phyloP scores from a whole-genome alignment of 2,888 invertebrate genomes.

The Drosophila setosimentum region DNA sequence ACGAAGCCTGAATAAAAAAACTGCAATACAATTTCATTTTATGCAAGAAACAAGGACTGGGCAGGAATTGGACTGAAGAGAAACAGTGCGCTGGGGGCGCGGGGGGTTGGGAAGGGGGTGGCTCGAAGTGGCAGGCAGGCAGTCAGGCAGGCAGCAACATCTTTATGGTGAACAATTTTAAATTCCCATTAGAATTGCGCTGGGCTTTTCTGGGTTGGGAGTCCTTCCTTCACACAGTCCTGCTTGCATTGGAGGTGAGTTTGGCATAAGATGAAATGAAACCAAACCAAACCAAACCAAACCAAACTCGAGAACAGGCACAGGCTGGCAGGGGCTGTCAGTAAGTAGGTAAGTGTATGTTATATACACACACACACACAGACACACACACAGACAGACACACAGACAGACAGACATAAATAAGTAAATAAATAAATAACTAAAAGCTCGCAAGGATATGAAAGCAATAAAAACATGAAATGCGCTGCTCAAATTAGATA shows the following conservation, averaged over 20 bases:
- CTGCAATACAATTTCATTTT: conserved; percentile 79
- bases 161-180: conserved; percentile 79
- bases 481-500: conserved; percentile 59
- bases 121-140: not conserved
- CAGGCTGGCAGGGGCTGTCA: conserved; percentile 27
- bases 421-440: conserved; percentile 61
- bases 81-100: not conserved
- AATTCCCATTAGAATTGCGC: conserved; percentile 80
- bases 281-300: conserved; percentile 57
- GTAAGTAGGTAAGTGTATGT: conserved; percentile 73
- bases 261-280: conserved; percentile 71
- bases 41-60: conserved; percentile 75
- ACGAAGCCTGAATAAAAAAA: conserved; percentile 28
- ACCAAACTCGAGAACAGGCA: conserved; percentile 20
- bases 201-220: conserved; percentile 50
- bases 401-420: conserved; percentile 60
- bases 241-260: conserved; percentile 35
- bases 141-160: conserved; percentile 34
- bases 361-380: conserved; percentile 42
- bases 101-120: not conserved
- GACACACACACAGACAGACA: conserved; percentile 17
- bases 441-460: conserved; percentile 55
- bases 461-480: conserved; percentile 68
- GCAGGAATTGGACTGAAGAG: conserved; percentile 46
- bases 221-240: not conserved